Conservation (phyloP, 2,113 vertebrate genomes). For the Nannospalax galili region DNA sequence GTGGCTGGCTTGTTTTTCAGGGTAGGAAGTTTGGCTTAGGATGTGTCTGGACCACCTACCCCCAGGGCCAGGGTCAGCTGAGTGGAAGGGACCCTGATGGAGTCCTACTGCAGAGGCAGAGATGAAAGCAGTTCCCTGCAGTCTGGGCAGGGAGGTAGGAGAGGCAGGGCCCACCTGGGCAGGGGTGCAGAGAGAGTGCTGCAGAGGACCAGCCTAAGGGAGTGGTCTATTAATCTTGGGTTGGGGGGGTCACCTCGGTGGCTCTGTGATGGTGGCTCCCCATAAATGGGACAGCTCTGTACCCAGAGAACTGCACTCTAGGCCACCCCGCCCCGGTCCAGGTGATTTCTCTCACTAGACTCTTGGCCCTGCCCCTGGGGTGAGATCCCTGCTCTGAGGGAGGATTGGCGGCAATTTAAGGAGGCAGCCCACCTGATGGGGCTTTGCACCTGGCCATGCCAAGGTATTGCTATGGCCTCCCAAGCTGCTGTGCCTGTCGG, state of each 20-base stretch:
- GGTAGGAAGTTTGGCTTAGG: neutral
- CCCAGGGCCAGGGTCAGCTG: neutral
- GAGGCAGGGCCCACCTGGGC: too few relatives aligned
- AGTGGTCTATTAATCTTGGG: neutral
- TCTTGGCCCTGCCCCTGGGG: neutral
- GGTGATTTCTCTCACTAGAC: neutral
- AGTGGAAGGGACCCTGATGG: neutral
- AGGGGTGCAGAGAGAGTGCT: too few relatives aligned
- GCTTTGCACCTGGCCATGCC: too few relatives aligned
- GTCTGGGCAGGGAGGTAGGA: neutral
- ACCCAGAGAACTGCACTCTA: neutral
- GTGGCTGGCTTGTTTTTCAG: neutral
- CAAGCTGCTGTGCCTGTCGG: fast-evolving
- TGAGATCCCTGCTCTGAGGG: neutral
- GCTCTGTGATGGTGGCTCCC: neutral
- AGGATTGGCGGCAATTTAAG: neutral
- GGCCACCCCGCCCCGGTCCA: neutral
- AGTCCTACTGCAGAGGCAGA: neutral
- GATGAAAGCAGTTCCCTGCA: too few relatives aligned
- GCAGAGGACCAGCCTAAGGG: neutral
- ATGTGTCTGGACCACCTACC: neutral
- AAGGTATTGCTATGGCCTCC: neutral
- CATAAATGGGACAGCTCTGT: too few relatives aligned
- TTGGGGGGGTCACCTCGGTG: neutral
- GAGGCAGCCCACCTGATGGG: fast-evolving